Evolutionary conservation across 2,113 vertebrate genomes (phyloP).

Genomic region (Taurulus bubalis): DNA sequence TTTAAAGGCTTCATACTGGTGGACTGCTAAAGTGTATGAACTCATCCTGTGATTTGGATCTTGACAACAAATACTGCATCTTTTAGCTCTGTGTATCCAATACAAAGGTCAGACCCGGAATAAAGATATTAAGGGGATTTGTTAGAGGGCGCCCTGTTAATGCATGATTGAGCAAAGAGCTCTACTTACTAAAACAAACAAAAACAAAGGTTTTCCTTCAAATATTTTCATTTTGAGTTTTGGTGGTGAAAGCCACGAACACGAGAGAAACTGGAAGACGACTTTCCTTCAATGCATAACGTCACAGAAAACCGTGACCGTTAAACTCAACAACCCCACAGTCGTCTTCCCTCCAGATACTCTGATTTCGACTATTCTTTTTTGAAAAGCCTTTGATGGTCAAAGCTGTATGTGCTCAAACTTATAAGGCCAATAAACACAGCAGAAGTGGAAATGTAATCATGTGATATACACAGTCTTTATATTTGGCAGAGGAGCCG

Average conservation of each 20-base stretch:
- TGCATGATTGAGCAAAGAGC: conserved; percentile 1
- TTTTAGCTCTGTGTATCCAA: conserved; percentile 23
- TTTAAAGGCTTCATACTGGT: conserved; percentile 33
- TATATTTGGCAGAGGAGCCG: conserved; percentile 50
- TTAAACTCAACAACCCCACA: conserved; percentile 26
- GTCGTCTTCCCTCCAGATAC: conserved; percentile 26
- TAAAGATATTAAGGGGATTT: conserved; percentile 11
- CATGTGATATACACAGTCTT: conserved; percentile 72
- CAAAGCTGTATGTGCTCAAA: conserved; percentile 55
- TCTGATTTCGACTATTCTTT: conserved; percentile 43
- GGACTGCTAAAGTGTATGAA: background rate
- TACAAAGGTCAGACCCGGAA: conserved; percentile 20
- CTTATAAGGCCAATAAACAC: conserved; percentile 64
- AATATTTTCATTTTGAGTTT: conserved; percentile 13
- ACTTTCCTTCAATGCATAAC: conserved; percentile 22
- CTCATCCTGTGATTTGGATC: conserved; percentile 14
- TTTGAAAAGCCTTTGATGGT: conserved; percentile 48
- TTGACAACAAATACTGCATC: conserved; percentile 19
- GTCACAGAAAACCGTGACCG: background rate
- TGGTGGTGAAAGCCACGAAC: conserved; percentile 2
- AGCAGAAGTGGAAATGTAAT: conserved; percentile 70
- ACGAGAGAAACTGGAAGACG: background rate
- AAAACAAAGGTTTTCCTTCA: background rate
- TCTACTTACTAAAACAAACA: conserved; percentile 21
- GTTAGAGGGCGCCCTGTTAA: background rate